A percentile compares a stretch with the other conserved stretches of the same genome.
Conservation (phyloP, 2,113 vertebrate genomes). For the Emydura subglobosa region DNA sequence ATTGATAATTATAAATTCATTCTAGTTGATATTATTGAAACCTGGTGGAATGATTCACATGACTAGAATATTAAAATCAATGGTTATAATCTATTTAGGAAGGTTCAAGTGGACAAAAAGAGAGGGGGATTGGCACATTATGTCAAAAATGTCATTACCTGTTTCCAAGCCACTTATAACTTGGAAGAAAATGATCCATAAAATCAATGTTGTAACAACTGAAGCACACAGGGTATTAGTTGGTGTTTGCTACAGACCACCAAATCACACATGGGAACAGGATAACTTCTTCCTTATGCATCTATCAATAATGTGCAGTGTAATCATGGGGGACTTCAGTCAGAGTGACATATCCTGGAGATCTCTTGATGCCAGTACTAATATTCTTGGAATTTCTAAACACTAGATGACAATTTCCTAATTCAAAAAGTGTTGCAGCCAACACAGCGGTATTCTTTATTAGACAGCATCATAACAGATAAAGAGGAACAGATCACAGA, state of each 20-base stretch:
- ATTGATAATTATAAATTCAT: not conserved
- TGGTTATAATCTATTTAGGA: not conserved
- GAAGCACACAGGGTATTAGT: not conserved
- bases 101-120: not conserved
- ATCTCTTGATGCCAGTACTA: not conserved
- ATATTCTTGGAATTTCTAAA: not conserved
- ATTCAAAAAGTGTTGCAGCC: not conserved
- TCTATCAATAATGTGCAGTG: not conserved
- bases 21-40: not conserved
- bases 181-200: not conserved
- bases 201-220: not conserved
- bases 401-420: not conserved
- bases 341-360: not conserved
- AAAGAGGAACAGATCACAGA: not conserved
- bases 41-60: not conserved
- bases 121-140: not conserved
- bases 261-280: not conserved
- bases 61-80: not conserved
- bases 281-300: not conserved
- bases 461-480: not conserved
- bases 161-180: not conserved
- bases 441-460: not conserved
- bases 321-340: not conserved
- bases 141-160: not conserved
- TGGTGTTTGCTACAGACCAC: not conserved